These are phyloP conservation scores for Eleutherodactylus coqui DNA, from an alignment of 2,797 vertebrate genomes.

Conservation along the genomic window DNA sequence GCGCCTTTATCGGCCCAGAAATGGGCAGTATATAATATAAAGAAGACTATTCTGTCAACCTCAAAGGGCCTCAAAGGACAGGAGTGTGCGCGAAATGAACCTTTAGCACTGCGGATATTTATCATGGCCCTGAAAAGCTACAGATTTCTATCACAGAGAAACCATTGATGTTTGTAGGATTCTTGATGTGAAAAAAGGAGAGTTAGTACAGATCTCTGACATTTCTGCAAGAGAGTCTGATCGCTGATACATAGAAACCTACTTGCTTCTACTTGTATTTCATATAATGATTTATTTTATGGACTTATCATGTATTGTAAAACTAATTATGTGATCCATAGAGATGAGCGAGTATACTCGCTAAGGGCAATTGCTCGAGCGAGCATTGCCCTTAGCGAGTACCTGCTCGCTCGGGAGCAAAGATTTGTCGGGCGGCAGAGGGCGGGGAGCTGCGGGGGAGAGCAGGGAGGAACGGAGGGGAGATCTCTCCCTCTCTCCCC, in stretches of 20 bases:
- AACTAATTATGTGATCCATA: neutral
- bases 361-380: no score
- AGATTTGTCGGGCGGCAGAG: no score
- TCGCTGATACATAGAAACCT: neutral
- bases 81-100: neutral
- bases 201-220: constrained; percentile 7
- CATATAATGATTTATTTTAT: neutral
- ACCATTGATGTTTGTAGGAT: constrained; percentile 34
- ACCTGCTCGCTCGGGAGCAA: no score
- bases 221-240: constrained; percentile 11
- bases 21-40: constrained; percentile 38
- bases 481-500: no score
- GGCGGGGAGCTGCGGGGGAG: no score
- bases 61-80: constrained; percentile 35
- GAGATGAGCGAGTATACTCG: no score
- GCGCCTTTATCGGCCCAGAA: constrained; percentile 17
- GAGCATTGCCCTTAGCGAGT: no score
- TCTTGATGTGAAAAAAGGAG: constrained; percentile 16
- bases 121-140: constrained; percentile 13
- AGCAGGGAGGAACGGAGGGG: no score
- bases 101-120: constrained; percentile 28
- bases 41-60: constrained; percentile 29
- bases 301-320: neutral
- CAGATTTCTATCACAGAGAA: constrained; percentile 25
- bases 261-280: neutral